A percentile compares a stretch with the other conserved stretches of the same genome.
Evolutionary conservation across 2,113 vertebrate species (phyloP).

Genomic region (Tenebrosternarchus preto): DNA sequence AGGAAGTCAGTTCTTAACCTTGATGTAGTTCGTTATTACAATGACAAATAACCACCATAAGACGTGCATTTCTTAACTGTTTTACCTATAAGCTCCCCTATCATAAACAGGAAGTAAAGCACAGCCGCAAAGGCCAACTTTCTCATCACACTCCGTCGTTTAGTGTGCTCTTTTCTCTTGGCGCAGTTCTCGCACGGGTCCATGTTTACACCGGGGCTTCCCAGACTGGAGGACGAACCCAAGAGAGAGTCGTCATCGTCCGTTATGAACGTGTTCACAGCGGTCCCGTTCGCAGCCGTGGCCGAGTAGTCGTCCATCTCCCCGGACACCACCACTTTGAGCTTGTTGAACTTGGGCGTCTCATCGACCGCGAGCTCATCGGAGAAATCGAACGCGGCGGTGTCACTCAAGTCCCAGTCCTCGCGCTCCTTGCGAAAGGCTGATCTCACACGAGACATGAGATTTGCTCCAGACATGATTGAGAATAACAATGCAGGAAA

Average conservation of each 20-base stretch:
- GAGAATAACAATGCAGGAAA: no score
- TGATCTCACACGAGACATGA: constrained; percentile 79
- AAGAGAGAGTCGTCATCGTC: constrained; percentile 86
- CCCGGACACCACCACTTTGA: constrained; percentile 88
- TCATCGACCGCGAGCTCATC: constrained; percentile 81
- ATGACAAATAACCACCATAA: no score
- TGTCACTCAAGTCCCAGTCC: constrained; percentile 80
- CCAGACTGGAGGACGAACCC: constrained; percentile 66
- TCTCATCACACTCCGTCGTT: constrained; percentile 80
- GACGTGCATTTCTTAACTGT: neutral
- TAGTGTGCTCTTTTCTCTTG: constrained; percentile 72
- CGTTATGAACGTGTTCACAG: constrained; percentile 65
- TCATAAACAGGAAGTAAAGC: constrained; percentile 94
- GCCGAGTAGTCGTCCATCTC: constrained; percentile 73
- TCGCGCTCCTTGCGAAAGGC: constrained; percentile 72
- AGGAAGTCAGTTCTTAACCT: neutral
- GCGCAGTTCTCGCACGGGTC: constrained; percentile 83
- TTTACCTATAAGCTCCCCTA: constrained; percentile 91
- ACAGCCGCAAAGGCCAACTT: constrained; percentile 79
- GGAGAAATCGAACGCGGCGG: constrained; percentile 84
- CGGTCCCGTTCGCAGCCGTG: constrained; percentile 73
- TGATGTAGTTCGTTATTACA: neutral
- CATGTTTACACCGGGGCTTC: constrained; percentile 60
- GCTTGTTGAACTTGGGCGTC: constrained; percentile 81
- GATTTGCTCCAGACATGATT: constrained; percentile 78